phyloP scores from a whole-genome alignment of 2,113 vertebrate genomes.

The Nibea coibor region DNA sequence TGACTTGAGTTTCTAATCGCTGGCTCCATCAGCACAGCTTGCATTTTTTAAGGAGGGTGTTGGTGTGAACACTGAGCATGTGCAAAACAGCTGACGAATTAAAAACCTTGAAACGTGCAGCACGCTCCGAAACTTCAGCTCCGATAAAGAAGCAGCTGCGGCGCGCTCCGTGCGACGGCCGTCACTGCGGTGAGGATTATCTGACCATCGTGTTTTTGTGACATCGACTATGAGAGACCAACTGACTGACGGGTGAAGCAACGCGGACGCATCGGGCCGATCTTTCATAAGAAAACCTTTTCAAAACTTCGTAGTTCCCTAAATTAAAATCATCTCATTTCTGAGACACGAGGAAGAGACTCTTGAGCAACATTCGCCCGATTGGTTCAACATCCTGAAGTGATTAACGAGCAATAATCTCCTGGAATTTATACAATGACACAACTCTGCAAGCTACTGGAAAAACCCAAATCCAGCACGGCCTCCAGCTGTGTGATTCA shows the following conservation, averaged over 20 bases:
- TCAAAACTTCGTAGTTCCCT: neutral
- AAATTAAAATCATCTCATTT: neutral
- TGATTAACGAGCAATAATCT: neutral
- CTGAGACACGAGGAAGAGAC: neutral
- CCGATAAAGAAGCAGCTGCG: neutral
- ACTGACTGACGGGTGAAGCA: neutral
- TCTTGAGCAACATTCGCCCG: neutral
- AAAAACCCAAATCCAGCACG: neutral
- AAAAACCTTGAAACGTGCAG: neutral
- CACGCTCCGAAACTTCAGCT: neutral
- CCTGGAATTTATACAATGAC: constrained; percentile 13
- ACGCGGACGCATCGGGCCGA: neutral
- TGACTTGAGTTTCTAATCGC: neutral
- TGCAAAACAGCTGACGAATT: neutral
- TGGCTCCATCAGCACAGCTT: neutral
- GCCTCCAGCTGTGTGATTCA: no score
- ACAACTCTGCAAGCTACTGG: neutral
- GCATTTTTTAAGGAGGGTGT: neutral
- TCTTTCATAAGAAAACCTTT: neutral
- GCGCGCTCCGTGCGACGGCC: no score
- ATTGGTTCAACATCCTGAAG: constrained; percentile 15
- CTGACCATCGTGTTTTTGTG: no score
- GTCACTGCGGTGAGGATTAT: no score
- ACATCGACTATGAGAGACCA: no score
- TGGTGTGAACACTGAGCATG: constrained; percentile 14